A percentile compares a stretch with the other conserved stretches of the same genome.
phyloP scores from a whole-genome alignment of 2,888 invertebrate species.

The Crepidodera aurea region DNA sequence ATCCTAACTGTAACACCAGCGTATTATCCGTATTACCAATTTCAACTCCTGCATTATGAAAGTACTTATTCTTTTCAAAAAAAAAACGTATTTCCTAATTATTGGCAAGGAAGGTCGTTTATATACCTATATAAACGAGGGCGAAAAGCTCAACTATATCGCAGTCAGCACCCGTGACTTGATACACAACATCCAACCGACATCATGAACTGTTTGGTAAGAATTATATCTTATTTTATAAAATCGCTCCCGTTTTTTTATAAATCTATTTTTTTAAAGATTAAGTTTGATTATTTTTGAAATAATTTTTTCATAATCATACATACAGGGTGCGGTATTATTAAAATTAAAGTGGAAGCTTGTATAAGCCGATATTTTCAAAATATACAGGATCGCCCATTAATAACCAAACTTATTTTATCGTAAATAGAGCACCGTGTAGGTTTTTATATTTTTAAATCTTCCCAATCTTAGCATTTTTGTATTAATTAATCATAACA shows the following conservation, averaged over 20 bases:
- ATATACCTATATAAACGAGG: slow-evolving; percentile 23
- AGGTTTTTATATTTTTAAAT: too few species aligned
- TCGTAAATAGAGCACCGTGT: too few species aligned
- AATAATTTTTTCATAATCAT: too few species aligned
- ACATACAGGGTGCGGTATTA: too few species aligned
- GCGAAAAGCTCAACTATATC: slow-evolving; percentile 8
- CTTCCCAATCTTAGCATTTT: too few species aligned
- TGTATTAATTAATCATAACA: too few species aligned
- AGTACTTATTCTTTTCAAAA: not conserved
- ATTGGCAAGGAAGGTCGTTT: slow-evolving; percentile 27
- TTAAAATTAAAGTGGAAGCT: too few species aligned
- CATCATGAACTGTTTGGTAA: slow-evolving; percentile 29
- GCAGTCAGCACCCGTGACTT: slow-evolving; percentile 21
- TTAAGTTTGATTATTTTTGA: too few species aligned
- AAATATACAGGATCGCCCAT: too few species aligned
- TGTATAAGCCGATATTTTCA: too few species aligned
- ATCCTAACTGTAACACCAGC: not conserved
- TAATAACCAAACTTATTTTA: too few species aligned
- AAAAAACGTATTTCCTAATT: slow-evolving; percentile 23
- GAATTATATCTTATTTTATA: slow-evolving; percentile 15
- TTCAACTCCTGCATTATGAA: not conserved
- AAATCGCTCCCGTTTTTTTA: not conserved
- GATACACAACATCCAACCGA: slow-evolving; percentile 9
- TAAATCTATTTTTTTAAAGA: too few species aligned
- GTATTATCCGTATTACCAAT: not conserved